Evolutionary conservation across 2,888 invertebrate genomes (phyloP).

Genomic region (Baccha elongata): DNA sequence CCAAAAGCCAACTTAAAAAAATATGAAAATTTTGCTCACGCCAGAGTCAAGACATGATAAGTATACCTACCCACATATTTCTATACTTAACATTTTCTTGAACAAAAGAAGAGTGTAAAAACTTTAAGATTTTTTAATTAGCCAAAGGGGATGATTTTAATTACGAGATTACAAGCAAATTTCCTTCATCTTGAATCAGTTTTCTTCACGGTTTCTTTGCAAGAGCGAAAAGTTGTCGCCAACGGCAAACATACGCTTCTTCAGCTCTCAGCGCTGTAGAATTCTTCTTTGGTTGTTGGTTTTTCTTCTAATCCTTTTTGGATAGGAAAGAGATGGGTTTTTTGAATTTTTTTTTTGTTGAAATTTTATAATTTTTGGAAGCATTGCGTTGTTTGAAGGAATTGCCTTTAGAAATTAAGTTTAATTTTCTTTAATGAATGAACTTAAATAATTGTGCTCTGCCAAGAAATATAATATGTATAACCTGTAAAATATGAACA

Average conservation of each 20-base stretch:
- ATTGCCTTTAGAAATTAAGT: neutral
- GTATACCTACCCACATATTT: neutral
- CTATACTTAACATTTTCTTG: conserved; percentile 15
- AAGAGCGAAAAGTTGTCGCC: conserved; percentile 57
- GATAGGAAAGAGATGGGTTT: neutral
- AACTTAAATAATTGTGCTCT: too few relatives aligned
- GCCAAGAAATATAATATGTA: too few relatives aligned
- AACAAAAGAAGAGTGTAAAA: conserved; percentile 70
- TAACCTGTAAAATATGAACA: too few relatives aligned
- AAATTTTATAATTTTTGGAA: neutral
- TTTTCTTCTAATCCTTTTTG: conserved; percentile 17
- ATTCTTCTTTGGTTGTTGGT: conserved; percentile 1
- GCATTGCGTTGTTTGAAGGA: neutral
- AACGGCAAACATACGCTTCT: conserved; percentile 30
- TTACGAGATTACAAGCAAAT: conserved; percentile 75
- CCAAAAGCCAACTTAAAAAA: conserved; percentile 31
- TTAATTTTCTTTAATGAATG: neutral
- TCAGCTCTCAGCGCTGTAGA: conserved; percentile 18
- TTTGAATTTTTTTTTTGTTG: neutral
- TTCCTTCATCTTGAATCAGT: conserved; percentile 64
- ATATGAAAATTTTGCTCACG: conserved; percentile 39
- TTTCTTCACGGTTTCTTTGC: conserved; percentile 33
- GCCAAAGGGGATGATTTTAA: conserved; percentile 76
- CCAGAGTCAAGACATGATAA: conserved; percentile 29
- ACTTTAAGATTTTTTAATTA: conserved; percentile 76